Base-by-base conservation (phyloP, 1,140 invertebrate genomes). In the Sminthurides bifidus region DNA sequence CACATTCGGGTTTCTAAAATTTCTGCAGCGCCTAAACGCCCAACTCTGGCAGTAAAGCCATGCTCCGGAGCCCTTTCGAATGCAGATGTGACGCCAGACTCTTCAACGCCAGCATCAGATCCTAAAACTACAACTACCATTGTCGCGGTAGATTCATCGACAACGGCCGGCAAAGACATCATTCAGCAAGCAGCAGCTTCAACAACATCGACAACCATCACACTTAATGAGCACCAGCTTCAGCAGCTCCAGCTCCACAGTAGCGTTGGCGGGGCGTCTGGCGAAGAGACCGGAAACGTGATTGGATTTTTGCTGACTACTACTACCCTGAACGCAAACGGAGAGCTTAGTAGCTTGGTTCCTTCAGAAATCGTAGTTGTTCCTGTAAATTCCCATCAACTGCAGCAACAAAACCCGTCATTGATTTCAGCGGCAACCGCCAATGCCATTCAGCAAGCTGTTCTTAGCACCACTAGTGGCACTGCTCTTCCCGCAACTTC, bases 251-350 rank as follows among this genome's bases (percentile, higher is more conserved):
- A 45, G 21, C 45, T 50, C 30, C 23, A 38, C 14, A 5, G 44
- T 50, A n/a, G n/a, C n/a, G n/a, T n/a, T n/a, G n/a, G n/a, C 10
- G 24, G 15, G 26, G 15, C 3, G 12, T 23, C 31, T 17, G 30
- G 23, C 8, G 24, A 37, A 21, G 52, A 51, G 14, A 43, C 49
- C 38, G 56, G 53, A 30, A 56, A 54, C 26, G 50, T 64, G 12
- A 56, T 64, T 41, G 62, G 62, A 48, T 60, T 55, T 38, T 31
- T 64, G 2, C 35, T 64, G 21, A 60, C 62, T 15, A 58, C 60
- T 1, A 54, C 54, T 19, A 44, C 45, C n/a, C 50, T 59, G 15
- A 44, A 43, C 27, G 51, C 46, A 3, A 57, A 61, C 30, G 52
- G 51, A n/a, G 60, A 57, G 15, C 45, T 59, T 15, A 43, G 52